A percentile compares a stretch with the other conserved stretches of the same genome.
Conservation (phyloP, 2,888 invertebrate species). For the Apantesis nais region DNA sequence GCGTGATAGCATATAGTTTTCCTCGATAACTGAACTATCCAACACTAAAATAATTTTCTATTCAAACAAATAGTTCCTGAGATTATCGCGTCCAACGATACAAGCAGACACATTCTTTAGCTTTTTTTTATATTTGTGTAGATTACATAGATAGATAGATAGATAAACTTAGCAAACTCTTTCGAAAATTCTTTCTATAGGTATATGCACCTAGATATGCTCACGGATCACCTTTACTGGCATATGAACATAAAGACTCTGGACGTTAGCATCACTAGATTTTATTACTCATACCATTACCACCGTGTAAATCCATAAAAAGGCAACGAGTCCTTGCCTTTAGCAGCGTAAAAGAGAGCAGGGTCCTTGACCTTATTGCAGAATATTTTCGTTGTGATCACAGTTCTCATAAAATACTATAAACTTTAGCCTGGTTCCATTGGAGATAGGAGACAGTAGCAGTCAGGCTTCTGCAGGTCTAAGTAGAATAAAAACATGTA, state of each 20-base stretch:
- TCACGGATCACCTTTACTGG: background rate
- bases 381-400: background rate
- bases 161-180: background rate
- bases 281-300: background rate
- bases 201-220: background rate
- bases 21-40: background rate
- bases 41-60: background rate
- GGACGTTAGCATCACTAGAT: background rate
- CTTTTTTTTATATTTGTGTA: too few species aligned
- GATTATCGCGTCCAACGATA: background rate
- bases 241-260: background rate
- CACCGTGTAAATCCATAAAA: slow-evolving; percentile 3
- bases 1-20: background rate
- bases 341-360: background rate
- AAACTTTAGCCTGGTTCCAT: background rate
- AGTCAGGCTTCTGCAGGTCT: background rate
- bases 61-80: background rate
- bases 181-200: background rate
- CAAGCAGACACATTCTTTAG: too few species aligned
- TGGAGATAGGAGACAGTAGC: background rate
- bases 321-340: background rate
- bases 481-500: background rate
- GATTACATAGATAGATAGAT: background rate
- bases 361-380: background rate
- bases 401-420: too few species aligned